Evolutionary conservation across 1,140 invertebrate species (phyloP), one percentile per base, ranked within the genome.

Genomic region (Caenorhabditis latens): DNA sequence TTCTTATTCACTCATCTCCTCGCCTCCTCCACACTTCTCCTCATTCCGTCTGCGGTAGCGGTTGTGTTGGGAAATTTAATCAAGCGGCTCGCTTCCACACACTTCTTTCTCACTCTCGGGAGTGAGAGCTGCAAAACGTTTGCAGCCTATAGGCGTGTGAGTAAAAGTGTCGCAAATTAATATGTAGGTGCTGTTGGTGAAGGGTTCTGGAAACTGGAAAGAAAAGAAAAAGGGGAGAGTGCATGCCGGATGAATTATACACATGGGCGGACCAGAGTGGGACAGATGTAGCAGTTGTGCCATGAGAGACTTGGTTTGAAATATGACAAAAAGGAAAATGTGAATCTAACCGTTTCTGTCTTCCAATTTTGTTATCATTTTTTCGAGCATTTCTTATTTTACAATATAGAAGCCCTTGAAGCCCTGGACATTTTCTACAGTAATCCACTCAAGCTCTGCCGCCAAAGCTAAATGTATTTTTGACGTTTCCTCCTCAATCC

Each of bases 231-330:
- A 53, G n/a, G 21, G 71, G 32, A 2, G 32, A 32, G n/a, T 50
- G 71, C 71, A 50, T 79, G 71, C n/a, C 71, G 46, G 46, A 79
- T 79, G 71, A 79, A 79, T 79, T 79, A 79, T 79, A 79, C 71
- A 79, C 71, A 79, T 79, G 71, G 46, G 40, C 71, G 71, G 71
- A 79, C 46, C 71, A 24, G 19, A 21, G 11, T 24, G 71, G 24
- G 71, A 53, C 42, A 71, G 67, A 71, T 71, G 67, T 32, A 71
- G 32, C 24, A 40, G 40, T 32, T 1, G 32, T 32, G 32, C 32
- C 32, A 32, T 32, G 32, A 32, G 32, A 32, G 32, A 32, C 32
- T 32, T 32, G 32, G 32, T 32, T 32, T 32, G 32, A 32, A 32
- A 32, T 32, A 32, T 32, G 32, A 32, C 32, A 32, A 32, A 32